These are phyloP conservation scores for Mallotus villosus DNA, from an alignment of 2,797 vertebrate species.

Conservation along the genomic window DNA sequence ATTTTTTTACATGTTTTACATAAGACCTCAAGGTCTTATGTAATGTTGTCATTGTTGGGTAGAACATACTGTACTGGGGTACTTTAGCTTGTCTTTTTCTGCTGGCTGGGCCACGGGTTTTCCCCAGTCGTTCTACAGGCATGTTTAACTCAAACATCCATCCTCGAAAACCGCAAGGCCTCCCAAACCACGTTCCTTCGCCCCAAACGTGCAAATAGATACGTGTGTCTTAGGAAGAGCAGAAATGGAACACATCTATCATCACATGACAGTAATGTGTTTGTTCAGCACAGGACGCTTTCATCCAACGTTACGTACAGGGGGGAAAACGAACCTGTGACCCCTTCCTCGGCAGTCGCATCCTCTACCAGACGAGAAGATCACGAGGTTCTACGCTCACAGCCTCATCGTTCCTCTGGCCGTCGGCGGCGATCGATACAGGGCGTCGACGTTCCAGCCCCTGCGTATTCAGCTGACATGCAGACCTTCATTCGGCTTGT, in stretches of 20 bases:
- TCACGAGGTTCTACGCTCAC: too few species aligned
- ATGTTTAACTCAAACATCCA: slow-evolving; percentile 26
- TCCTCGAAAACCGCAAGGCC: slow-evolving; percentile 27
- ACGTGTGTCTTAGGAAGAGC: not conserved
- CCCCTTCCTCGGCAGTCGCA: too few species aligned
- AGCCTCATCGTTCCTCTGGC: not conserved
- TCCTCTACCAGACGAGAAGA: too few species aligned
- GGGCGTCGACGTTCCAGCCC: not conserved
- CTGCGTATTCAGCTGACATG: not conserved
- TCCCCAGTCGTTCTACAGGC: slow-evolving; percentile 31
- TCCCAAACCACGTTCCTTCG: slow-evolving; percentile 32
- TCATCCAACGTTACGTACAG: too few species aligned
- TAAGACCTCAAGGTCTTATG: slow-evolving; percentile 36
- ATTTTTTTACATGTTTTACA: slow-evolving; percentile 17
- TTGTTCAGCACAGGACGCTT: too few species aligned
- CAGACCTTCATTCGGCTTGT: slow-evolving; percentile 2
- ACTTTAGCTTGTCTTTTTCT: slow-evolving; percentile 56
- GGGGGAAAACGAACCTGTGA: too few species aligned
- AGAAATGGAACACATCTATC: not conserved
- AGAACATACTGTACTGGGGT: slow-evolving; percentile 28
- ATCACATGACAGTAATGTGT: too few species aligned
- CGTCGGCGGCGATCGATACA: not conserved
- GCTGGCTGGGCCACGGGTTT: slow-evolving; percentile 45
- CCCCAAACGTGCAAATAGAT: slow-evolving; percentile 24
- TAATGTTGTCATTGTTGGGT: slow-evolving; percentile 30